A percentile compares a stretch with the other conserved stretches of the same genome.
phyloP scores from a whole-genome alignment of 1,140 invertebrate species.

The Trichogramma pretiosum region DNA sequence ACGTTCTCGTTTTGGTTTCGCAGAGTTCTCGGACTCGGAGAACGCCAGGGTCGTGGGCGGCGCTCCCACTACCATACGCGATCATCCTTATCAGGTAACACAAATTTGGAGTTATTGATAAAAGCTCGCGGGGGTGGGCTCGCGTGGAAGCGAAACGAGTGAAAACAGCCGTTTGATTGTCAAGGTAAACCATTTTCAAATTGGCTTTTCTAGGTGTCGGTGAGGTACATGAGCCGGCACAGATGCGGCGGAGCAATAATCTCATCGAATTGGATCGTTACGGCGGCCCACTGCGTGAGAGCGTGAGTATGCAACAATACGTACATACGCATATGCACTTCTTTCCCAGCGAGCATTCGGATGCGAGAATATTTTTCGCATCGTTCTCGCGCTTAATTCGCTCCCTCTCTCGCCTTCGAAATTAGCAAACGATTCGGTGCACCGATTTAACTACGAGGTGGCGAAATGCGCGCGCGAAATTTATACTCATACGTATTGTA shows the following conservation, averaged over 20 bases:
- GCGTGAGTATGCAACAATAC: slow-evolving; percentile 31
- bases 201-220: slow-evolving; percentile 25
- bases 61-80: slow-evolving; percentile 23
- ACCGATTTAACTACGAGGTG: too few relatives aligned
- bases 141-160: neutral
- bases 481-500: too few relatives aligned
- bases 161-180: too few relatives aligned
- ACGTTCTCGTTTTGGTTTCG: too few relatives aligned
- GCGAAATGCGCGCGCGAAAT: too few relatives aligned
- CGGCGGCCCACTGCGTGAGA: slow-evolving; percentile 48
- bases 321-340: too few relatives aligned
- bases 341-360: too few relatives aligned
- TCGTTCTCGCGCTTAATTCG: too few relatives aligned
- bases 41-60: slow-evolving; percentile 33
- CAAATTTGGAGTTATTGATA: neutral
- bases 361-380: too few relatives aligned
- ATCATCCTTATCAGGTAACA: slow-evolving; percentile 36
- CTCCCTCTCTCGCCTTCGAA: too few relatives aligned
- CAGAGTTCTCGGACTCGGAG: slow-evolving; percentile 2
- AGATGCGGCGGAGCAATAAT: slow-evolving; percentile 47
- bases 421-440: too few relatives aligned
- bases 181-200: neutral
- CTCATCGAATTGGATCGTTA: slow-evolving; percentile 39
- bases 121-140: neutral
- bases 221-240: slow-evolving; percentile 30